A percentile compares a stretch with the other conserved stretches of the same genome.
phyloP scores from a whole-genome alignment of 2,888 invertebrate genomes.

The Galerucella nymphaeae region DNA sequence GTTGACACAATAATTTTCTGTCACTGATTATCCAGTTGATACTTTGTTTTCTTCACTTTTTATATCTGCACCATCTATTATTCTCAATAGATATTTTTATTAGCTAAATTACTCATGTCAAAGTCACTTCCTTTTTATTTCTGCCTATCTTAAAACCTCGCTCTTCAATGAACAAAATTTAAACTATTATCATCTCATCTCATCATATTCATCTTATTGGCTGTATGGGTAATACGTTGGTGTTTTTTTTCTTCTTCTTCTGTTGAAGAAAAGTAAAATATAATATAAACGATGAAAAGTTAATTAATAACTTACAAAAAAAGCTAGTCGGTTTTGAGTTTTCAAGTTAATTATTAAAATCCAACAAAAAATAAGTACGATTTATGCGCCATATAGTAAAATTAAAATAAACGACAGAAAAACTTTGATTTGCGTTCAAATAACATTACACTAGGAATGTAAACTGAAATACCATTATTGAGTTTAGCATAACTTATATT shows the following conservation, averaged over 20 bases:
- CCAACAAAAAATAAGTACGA: background rate
- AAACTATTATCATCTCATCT: background rate
- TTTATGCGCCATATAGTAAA: background rate
- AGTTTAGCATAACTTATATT: conserved; percentile 12
- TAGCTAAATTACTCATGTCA: no score
- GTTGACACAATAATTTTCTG: background rate
- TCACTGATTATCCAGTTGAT: no score
- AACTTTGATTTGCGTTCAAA: conserved; percentile 13
- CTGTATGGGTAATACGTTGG: background rate
- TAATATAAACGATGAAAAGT: background rate
- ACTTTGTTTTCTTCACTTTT: no score
- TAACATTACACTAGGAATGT: conserved; percentile 15
- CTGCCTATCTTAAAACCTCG: background rate
- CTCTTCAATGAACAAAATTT: background rate
- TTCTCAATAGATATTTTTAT: no score
- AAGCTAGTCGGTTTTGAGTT: background rate
- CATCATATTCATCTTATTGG: no score
- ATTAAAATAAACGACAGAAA: background rate
- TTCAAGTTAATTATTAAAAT: conserved; percentile 4
- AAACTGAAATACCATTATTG: conserved; percentile 5
- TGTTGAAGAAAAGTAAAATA: background rate
- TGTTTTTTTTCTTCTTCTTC: background rate
- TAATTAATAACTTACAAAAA: conserved; percentile 2
- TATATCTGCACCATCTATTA: no score
- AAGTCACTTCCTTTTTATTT: no score